phyloP scores from a whole-genome alignment of 2,888 invertebrate species.

The Fragum fragum region DNA sequence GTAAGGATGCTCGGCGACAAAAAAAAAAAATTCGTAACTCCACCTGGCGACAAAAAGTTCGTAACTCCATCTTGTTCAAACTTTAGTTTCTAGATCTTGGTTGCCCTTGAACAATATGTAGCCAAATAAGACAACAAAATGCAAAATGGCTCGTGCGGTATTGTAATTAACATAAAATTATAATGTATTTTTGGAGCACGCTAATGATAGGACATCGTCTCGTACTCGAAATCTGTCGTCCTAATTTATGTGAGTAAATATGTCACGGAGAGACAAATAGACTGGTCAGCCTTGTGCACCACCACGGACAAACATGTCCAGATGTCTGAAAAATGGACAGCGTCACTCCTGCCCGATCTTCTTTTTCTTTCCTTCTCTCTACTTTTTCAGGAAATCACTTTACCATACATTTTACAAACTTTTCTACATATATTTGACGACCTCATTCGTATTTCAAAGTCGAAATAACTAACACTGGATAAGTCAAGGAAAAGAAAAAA shows the following conservation, averaged over 20 bases:
- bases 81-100: too few relatives aligned
- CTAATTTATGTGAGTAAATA: slow-evolving; percentile 29
- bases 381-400: too few relatives aligned
- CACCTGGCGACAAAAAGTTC: too few relatives aligned
- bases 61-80: too few relatives aligned
- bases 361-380: background rate
- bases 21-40: too few relatives aligned
- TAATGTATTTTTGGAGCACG: slow-evolving; percentile 43
- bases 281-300: slow-evolving; percentile 12
- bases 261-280: slow-evolving; percentile 19
- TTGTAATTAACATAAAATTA: slow-evolving; percentile 57
- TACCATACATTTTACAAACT: too few relatives aligned
- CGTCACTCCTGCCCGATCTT: background rate
- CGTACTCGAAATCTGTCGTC: background rate
- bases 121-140: background rate
- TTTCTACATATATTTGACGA: too few relatives aligned
- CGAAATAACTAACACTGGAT: too few relatives aligned
- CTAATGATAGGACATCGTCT: slow-evolving; percentile 21
- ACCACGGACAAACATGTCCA: slow-evolving; percentile 25
- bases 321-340: slow-evolving; percentile 21
- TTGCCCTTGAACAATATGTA: too few relatives aligned
- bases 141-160: background rate
- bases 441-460: too few relatives aligned
- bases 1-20: too few relatives aligned
- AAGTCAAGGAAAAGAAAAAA: too few relatives aligned